A percentile compares a stretch with the other conserved stretches of the same genome.
phyloP scores from a whole-genome alignment of 2,888 invertebrate genomes.

The Nebria salina region DNA sequence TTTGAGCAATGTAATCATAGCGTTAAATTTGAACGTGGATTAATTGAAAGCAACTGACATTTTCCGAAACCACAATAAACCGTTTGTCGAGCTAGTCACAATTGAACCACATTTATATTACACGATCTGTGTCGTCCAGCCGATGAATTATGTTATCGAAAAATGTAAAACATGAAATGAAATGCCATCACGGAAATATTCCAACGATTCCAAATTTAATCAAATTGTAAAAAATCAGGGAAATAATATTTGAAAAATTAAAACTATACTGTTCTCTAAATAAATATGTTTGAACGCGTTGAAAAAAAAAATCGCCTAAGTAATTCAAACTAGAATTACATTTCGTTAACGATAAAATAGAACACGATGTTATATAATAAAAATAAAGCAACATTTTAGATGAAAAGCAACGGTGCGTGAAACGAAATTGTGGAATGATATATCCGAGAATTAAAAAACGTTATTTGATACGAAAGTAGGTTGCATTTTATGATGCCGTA shows the following conservation, averaged over 20 bases:
- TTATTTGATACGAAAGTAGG: neutral
- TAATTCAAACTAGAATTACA: too few species aligned
- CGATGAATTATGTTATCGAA: neutral
- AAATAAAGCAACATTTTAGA: neutral
- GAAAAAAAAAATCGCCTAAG: too few species aligned
- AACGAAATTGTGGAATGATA: neutral
- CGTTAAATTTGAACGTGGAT: neutral
- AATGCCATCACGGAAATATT: too few species aligned
- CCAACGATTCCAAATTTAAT: neutral
- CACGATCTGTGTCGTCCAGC: neutral
- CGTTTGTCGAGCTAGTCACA: neutral
- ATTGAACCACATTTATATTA: neutral
- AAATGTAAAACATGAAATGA: neutral
- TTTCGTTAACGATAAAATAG: neutral
- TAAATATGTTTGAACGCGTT: too few species aligned
- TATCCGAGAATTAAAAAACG: constrained; percentile 9
- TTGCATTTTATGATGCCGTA: neutral
- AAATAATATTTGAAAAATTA: too few species aligned
- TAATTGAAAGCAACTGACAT: neutral
- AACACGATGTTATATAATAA: neutral
- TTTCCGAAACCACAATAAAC: neutral
- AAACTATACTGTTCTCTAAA: too few species aligned
- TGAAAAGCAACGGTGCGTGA: constrained; percentile 10
- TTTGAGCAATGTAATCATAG: neutral
- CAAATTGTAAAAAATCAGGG: neutral